phyloP scores from a whole-genome alignment of 1,140 invertebrate species.

The Polyergus mexicanus region DNA sequence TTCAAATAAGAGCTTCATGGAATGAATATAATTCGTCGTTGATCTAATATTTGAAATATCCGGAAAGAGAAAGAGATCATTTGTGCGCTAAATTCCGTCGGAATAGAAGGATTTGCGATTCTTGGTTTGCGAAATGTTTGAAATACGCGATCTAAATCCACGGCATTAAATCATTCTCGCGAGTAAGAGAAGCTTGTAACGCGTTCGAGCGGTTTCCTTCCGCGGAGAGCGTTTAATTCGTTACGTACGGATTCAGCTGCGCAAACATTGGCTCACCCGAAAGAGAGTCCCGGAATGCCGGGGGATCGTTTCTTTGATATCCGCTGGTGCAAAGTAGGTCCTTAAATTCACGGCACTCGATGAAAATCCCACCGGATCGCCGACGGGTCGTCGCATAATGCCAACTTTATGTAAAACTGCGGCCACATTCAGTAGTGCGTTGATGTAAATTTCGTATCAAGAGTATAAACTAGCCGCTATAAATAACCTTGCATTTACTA shows the following conservation, averaged over 20 bases:
- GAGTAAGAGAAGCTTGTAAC: constrained; percentile 22
- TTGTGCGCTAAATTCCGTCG: constrained; percentile 15
- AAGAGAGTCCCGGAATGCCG: constrained; percentile 45
- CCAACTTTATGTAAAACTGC: constrained; percentile 34
- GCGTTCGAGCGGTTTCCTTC: constrained; percentile 26
- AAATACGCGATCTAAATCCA: constrained; percentile 40
- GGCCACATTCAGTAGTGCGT: not conserved
- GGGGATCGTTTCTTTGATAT: constrained; percentile 45
- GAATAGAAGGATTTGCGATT: constrained; percentile 48
- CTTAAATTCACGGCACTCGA: constrained; percentile 30
- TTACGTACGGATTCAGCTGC: constrained; percentile 58
- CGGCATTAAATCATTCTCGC: constrained; percentile 45
- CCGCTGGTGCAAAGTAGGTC: constrained; percentile 15
- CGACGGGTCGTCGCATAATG: not conserved
- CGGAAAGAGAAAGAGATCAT: constrained; percentile 35
- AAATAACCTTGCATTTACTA: constrained; percentile 2
- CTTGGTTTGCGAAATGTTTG: constrained; percentile 45
- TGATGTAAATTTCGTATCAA: not conserved
- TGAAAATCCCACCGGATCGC: not conserved
- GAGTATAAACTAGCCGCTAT: not conserved
- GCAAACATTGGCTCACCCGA: constrained; percentile 43
- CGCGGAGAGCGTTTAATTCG: constrained; percentile 43
- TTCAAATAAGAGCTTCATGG: not conserved
- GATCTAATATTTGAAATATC: constrained; percentile 35
- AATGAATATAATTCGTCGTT: constrained; percentile 43